Conservation (phyloP, 2,113 vertebrate genomes). For the Hiodon tergisus region DNA sequence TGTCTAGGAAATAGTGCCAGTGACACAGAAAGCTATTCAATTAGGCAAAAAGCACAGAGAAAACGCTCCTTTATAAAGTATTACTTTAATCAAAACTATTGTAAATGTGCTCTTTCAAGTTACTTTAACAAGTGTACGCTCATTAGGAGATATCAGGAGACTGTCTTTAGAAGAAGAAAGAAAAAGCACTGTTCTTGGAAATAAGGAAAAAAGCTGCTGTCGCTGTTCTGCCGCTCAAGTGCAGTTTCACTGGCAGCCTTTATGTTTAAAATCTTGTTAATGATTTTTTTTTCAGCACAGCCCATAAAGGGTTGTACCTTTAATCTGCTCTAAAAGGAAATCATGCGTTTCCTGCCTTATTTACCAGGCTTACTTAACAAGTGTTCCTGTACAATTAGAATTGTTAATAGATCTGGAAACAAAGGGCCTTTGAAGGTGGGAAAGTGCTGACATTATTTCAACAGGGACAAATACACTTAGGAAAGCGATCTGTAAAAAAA, state of each 20-base stretch:
- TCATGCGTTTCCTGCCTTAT: slow-evolving; percentile 93
- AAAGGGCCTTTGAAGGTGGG: slow-evolving; percentile 98
- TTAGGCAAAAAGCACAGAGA: slow-evolving; percentile 67
- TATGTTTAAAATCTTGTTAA: slow-evolving; percentile 68
- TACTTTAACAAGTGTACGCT: slow-evolving; percentile 60
- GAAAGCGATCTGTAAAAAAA: slow-evolving; percentile 81
- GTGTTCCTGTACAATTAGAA: slow-evolving; percentile 98
- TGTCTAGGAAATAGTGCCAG: slow-evolving; percentile 64
- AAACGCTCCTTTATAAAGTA: slow-evolving; percentile 66
- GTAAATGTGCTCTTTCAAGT: slow-evolving; percentile 63
- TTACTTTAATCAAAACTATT: slow-evolving; percentile 69
- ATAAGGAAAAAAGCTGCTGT: slow-evolving; percentile 60
- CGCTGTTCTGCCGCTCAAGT: slow-evolving; percentile 56
- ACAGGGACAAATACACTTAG: slow-evolving; percentile 87
- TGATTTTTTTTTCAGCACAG: slow-evolving; percentile 60
- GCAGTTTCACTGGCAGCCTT: slow-evolving; percentile 61
- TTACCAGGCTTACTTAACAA: slow-evolving; percentile 95
- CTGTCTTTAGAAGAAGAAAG: too few species aligned
- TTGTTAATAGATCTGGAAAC: slow-evolving; percentile 99
- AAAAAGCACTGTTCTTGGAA: slow-evolving; percentile 60
- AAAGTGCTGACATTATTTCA: slow-evolving; percentile 99
- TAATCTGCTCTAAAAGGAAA: slow-evolving; percentile 94
- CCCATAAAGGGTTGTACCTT: slow-evolving; percentile 58
- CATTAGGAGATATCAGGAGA: slow-evolving; percentile 64
- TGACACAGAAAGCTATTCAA: slow-evolving; percentile 68